Base-by-base conservation (phyloP, 2,888 invertebrate species). In the Chironomus riparius region DNA sequence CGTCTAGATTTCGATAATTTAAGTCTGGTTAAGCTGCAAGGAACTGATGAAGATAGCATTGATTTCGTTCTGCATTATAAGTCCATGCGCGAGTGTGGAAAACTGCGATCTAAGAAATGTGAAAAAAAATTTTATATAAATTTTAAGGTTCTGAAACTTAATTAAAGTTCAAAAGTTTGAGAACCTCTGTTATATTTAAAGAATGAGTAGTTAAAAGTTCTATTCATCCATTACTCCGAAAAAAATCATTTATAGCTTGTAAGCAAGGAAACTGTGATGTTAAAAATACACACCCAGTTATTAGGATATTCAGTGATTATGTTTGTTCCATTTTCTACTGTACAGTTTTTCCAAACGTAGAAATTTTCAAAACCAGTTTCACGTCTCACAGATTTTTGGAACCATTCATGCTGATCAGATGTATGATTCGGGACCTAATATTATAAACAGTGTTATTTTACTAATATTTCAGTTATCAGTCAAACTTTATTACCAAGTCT, bases 1-100 rank as follows among this genome's bases (percentile, higher is more conserved):
- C 88, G 6, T 85, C 85, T 0, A 89, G 87, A 82, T 92, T 91
- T 65, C 90, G 86, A 79, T 87, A 91, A 83, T 96, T 95, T 2
- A 96, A 85, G 82, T 96, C 95, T 0, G 95, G 94, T 80, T 95
- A 92, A 38, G 87, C 85, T 15, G 81, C 79, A 4, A 89, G 85
- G 80, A 93, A 95, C 79, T 92, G 91, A 82, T 96, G 95, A 1
- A 92, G 86, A 82, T 94, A 96, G 81, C 86, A 94, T 81, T 92
- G 90, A 77, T 87, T 83, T 15, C 93, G 86, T n/a, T 81, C 81
- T 0, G 86, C 85, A 78, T 87, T 86, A 86, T 89, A 95, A 13
- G 86, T 86, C 94, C 94, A 94, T 0, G 91, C 91, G 5, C 90
- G 87, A 68, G 90, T 91, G 69, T 88, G 87, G 79, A 91, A 92